Evolutionary conservation across 1,140 invertebrate species (phyloP).

Genomic region (Ooceraea biroi): DNA sequence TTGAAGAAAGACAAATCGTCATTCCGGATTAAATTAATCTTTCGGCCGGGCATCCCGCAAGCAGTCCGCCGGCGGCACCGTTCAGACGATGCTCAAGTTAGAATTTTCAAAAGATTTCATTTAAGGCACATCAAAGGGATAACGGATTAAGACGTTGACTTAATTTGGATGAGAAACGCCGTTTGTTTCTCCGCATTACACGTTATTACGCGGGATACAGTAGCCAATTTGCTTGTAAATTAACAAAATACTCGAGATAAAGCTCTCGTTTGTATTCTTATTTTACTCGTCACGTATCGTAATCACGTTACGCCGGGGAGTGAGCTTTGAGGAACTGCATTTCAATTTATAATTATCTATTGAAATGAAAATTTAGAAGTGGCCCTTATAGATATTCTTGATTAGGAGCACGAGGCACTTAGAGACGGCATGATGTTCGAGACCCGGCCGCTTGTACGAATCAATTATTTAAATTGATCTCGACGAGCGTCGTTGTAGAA

Average conservation of each 20-base stretch:
- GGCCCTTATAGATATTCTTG: conserved; percentile 34
- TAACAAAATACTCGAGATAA: neutral
- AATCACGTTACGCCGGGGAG: no score
- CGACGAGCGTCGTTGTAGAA: conserved; percentile 65
- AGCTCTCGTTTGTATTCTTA: neutral
- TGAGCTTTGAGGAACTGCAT: neutral
- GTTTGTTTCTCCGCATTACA: neutral
- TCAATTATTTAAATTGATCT: conserved; percentile 74
- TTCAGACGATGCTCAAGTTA: conserved; percentile 44
- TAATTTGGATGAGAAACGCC: conserved; percentile 22
- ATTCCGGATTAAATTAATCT: conserved; percentile 60
- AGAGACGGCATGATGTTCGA: conserved; percentile 46
- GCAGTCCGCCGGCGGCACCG: conserved; percentile 19
- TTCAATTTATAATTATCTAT: conserved; percentile 29
- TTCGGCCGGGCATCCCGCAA: conserved; percentile 13
- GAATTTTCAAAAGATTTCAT: conserved; percentile 47
- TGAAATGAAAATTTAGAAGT: neutral
- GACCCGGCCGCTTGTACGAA: conserved; percentile 68
- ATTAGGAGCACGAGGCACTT: conserved; percentile 51
- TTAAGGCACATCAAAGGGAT: conserved; percentile 3
- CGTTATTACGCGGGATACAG: neutral
- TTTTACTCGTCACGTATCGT: neutral
- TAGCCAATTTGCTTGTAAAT: neutral
- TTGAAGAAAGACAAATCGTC: conserved; percentile 57
- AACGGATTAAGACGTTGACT: conserved; percentile 24